These are phyloP conservation scores for Pipistrellus pipistrellus DNA, from an alignment of 2,797 vertebrate genomes.

Conservation along the genomic window DNA sequence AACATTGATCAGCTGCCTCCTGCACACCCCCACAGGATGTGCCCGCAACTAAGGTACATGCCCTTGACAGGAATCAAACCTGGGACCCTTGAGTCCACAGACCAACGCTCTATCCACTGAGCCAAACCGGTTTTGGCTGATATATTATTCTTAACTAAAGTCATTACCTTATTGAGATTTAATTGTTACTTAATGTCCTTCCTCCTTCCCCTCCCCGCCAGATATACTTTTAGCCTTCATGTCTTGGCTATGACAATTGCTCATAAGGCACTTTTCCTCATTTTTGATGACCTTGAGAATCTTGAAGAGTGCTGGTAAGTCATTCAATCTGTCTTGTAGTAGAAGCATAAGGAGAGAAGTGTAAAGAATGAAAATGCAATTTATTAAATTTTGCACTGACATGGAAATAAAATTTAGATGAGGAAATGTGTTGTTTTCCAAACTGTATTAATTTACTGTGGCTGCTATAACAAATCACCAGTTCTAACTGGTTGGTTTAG, in stretches of 20 bases:
- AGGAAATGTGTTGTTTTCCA: background rate
- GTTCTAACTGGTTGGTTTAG: conserved; percentile 11
- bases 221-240: background rate
- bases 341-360: background rate
- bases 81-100: too few relatives aligned
- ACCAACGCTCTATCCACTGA: too few relatives aligned
- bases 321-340: background rate
- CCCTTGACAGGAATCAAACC: too few relatives aligned
- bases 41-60: too few relatives aligned
- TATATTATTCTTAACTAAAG: background rate
- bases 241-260: background rate
- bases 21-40: too few relatives aligned
- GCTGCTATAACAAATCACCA: conserved; percentile 36
- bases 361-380: conserved; percentile 30
- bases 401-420: conserved; percentile 31
- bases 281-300: background rate
- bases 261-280: background rate
- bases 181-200: background rate
- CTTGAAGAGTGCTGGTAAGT: background rate
- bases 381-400: background rate
- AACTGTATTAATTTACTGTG: conserved; percentile 10
- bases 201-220: background rate
- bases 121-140: background rate
- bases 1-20: too few relatives aligned
- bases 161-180: background rate